A percentile compares a stretch with the other conserved stretches of the same genome.
Evolutionary conservation across 1,140 invertebrate species (phyloP).

Genomic region (Trichomalopsis sarcophagae): DNA sequence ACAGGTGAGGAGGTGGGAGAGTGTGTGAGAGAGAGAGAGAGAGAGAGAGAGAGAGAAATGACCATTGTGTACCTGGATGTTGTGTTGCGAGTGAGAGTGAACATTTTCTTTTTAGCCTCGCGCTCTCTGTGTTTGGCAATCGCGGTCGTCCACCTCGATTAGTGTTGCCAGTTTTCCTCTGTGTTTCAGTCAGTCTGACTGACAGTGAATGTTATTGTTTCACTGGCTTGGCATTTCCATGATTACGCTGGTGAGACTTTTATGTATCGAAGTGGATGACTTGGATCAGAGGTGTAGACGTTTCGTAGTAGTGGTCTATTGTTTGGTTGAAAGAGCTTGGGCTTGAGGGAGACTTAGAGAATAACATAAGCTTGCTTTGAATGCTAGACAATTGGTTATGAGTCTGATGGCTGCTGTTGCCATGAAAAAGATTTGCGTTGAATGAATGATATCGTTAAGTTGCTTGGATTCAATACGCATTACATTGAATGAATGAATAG

Average conservation of each 20-base stretch:
- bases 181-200: no score
- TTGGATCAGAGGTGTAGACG: background rate
- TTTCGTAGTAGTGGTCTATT: background rate
- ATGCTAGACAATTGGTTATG: background rate
- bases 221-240: background rate
- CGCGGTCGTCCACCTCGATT: background rate
- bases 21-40: background rate
- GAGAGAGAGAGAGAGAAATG: background rate
- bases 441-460: background rate
- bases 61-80: no score
- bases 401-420: background rate
- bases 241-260: background rate
- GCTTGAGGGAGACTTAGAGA: background rate
- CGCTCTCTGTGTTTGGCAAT: background rate
- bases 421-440: background rate
- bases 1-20: conserved; percentile 44
- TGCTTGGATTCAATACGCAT: background rate
- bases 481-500: background rate
- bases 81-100: background rate
- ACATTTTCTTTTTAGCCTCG: background rate
- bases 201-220: background rate
- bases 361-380: background rate
- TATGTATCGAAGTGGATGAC: background rate
- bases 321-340: background rate
- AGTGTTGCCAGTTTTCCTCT: background rate